Conservation (phyloP, 2,797 vertebrate species). For the Peromyscus melanophrys region DNA sequence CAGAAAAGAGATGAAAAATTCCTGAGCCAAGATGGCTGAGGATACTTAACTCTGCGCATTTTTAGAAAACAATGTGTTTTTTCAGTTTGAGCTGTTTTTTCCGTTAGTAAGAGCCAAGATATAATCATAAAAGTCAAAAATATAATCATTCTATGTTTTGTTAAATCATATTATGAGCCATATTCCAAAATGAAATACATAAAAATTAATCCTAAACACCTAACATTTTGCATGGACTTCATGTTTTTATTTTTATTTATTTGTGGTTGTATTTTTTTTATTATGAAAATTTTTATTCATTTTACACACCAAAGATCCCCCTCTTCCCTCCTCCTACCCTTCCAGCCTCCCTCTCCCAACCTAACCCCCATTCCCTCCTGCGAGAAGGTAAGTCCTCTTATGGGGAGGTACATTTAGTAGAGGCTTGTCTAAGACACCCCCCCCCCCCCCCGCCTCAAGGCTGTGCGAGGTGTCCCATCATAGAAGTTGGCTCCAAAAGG, state of each 20-base stretch:
- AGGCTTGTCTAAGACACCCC: too few relatives aligned
- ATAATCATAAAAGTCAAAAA: neutral
- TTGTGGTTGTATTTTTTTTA: too few relatives aligned
- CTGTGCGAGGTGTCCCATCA: too few relatives aligned
- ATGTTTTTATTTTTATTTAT: neutral
- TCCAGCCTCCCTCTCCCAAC: too few relatives aligned
- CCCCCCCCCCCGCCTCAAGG: too few relatives aligned
- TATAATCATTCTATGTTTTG: neutral
- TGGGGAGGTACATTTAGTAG: too few relatives aligned
- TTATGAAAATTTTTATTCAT: too few relatives aligned
- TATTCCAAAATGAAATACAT: slow-evolving; percentile 42
- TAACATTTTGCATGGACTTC: neutral
- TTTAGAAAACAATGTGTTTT: slow-evolving; percentile 5
- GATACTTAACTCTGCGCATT: neutral
- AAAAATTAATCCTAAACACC: neutral
- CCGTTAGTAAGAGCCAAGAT: neutral
- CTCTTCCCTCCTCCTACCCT: too few relatives aligned
- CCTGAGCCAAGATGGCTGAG: neutral
- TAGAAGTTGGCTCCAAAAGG: too few relatives aligned
- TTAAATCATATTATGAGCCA: neutral
- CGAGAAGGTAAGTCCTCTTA: too few relatives aligned
- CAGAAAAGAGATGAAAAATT: neutral
- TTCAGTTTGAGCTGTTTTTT: neutral
- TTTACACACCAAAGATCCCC: too few relatives aligned
- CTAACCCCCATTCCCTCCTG: too few relatives aligned